Base-by-base conservation (phyloP, 1,140 invertebrate genomes). In the Eciton burchellii region DNA sequence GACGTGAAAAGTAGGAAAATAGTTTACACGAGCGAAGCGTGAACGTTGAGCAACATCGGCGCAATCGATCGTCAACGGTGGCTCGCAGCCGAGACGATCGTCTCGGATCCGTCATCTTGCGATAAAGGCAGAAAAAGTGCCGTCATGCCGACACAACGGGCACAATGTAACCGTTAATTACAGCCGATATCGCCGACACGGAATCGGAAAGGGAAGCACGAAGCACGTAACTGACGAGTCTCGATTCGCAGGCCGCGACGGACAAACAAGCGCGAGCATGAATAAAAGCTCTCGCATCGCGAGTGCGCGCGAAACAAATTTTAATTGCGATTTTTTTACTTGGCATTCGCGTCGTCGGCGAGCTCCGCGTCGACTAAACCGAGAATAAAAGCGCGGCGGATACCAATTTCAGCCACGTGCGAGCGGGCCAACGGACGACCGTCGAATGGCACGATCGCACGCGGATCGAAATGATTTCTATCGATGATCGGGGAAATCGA, bases 321-420 rank as follows among this genome's bases (percentile, higher is more conserved):
- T 87, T 87, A 87, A 87, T 87, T 87, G 85, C 84, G 83, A 87
- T 86, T n/a, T n/a, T n/a, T n/a, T n/a, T 86, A 87, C 85, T 87
- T 83, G 52, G 66, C 84, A 56, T 62, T 70, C 74, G 62, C 59
- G 29, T 56, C 52, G 66, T 43, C 65, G 72, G 57, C n/a, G 41
- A 60, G 12, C 56, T 26, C 41, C 21, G 11, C 14, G 62, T 70
- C 35, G 9, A n/a, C 21, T 45, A 56, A 79, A 79, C 21, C 24
- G 11, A 68, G 54, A 79, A 56, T 62, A 29, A n/a, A 68, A 11
- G 47, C 47, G 29, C 14, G 19, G 54, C 12, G n/a, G 41, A 41
- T 26, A 66, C 21, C 66, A 79, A 68, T 79, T 57, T 26, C 21
- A 16, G 14, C 14, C 16, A 45, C 16, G 24, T 43, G n/a, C 16